A percentile compares a stretch with the other conserved stretches of the same genome.
Conservation (phyloP, 2,113 vertebrate species). For the Scophthalmus maximus region DNA sequence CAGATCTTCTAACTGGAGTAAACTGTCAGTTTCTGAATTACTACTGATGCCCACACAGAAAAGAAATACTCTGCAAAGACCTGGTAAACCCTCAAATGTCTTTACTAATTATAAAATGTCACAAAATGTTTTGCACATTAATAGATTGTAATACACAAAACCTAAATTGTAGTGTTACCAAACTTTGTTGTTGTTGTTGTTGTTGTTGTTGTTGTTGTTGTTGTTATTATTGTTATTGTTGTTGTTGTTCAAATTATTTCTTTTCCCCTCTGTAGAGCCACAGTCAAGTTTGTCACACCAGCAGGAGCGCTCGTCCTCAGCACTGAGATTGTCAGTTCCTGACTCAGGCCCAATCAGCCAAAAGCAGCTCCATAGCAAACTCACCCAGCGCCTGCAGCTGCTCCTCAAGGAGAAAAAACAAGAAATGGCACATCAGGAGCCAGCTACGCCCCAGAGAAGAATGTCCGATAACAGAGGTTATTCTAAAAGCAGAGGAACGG, state of each 20-base stretch:
- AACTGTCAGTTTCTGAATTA: slow-evolving; percentile 73
- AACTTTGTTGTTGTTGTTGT: background rate
- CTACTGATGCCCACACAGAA: slow-evolving; percentile 69
- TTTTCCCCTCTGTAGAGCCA: slow-evolving; percentile 26
- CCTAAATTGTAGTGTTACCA: background rate
- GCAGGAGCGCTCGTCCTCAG: slow-evolving; percentile 19
- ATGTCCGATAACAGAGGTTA: background rate
- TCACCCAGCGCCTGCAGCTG: slow-evolving; percentile 67
- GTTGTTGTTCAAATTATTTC: background rate
- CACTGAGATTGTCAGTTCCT: slow-evolving; percentile 32
- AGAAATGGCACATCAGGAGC: slow-evolving; percentile 6
- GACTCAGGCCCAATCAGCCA: slow-evolving; percentile 38
- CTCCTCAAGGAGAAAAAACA: slow-evolving; percentile 55
- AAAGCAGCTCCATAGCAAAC: slow-evolving; percentile 64
- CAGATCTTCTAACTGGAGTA: slow-evolving; percentile 65
- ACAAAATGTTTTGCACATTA: background rate
- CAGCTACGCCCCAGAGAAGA: slow-evolving; percentile 5
- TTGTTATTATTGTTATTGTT: too few species aligned
- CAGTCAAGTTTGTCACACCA: background rate
- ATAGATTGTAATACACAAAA: background rate
- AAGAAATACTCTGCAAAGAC: slow-evolving; percentile 24
- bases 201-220: too few species aligned
- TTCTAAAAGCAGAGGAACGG: slow-evolving; percentile 9
- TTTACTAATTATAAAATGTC: accelerated
- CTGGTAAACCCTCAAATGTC: slow-evolving; percentile 56